phyloP scores from a whole-genome alignment of 2,888 invertebrate genomes.

The Siphlonurus alternatus region DNA sequence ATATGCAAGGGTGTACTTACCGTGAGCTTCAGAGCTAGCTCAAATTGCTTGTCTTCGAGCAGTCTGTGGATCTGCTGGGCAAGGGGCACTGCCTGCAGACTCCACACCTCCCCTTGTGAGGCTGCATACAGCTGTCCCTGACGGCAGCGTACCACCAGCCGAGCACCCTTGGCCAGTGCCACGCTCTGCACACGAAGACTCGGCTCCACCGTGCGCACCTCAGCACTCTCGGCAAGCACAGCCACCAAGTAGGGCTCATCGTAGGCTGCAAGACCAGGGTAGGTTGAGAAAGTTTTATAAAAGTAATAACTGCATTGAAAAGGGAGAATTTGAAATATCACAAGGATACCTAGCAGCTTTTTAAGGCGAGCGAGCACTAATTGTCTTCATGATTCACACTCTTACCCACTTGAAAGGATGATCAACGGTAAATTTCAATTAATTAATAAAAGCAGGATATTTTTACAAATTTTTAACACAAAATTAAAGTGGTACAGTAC shows the following conservation, averaged over 20 bases:
- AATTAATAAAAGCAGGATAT: too few relatives aligned
- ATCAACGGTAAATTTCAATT: too few relatives aligned
- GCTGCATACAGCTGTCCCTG: slow-evolving; percentile 73
- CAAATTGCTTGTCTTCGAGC: slow-evolving; percentile 79
- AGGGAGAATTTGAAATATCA: too few relatives aligned
- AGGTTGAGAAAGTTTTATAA: slow-evolving; percentile 9
- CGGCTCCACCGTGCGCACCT: slow-evolving; percentile 74
- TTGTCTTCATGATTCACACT: too few relatives aligned
- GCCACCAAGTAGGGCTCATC: slow-evolving; percentile 88
- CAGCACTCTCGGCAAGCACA: slow-evolving; percentile 61
- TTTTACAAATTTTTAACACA: too few relatives aligned
- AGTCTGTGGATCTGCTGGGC: slow-evolving; percentile 69
- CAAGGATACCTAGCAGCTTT: too few relatives aligned
- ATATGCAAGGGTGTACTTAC: slow-evolving; percentile 35
- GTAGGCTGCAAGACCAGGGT: slow-evolving; percentile 69
- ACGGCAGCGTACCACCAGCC: slow-evolving; percentile 45
- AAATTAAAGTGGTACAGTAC: too few relatives aligned
- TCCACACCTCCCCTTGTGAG: slow-evolving; percentile 78
- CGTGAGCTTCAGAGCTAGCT: slow-evolving; percentile 78
- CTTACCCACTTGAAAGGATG: too few relatives aligned
- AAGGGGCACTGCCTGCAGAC: slow-evolving; percentile 62
- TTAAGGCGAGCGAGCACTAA: too few relatives aligned
- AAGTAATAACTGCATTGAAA: neutral
- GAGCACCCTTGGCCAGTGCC: slow-evolving; percentile 31
- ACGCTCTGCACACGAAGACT: slow-evolving; percentile 65